These are phyloP conservation scores for Equus quagga DNA, from an alignment of 2,113 vertebrate species.

Conservation along the genomic window DNA sequence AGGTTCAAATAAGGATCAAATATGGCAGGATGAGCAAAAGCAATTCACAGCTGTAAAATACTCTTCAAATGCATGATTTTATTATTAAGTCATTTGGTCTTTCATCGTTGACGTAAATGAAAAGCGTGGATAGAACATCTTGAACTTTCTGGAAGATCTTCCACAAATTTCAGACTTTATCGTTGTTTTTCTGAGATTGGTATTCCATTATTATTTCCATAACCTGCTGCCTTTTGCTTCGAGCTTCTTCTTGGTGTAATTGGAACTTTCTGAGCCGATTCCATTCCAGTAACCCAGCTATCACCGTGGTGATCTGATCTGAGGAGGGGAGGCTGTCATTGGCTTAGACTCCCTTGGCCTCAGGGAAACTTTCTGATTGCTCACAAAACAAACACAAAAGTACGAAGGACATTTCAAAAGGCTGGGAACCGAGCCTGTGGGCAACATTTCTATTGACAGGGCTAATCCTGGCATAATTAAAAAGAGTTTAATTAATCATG, in stretches of 20 bases:
- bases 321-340: neutral
- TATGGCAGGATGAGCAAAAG: neutral
- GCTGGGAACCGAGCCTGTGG: conserved; percentile 12
- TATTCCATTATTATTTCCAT: neutral
- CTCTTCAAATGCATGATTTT: neutral
- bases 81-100: neutral
- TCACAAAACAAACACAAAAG: conserved; percentile 66
- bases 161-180: neutral
- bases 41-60: neutral
- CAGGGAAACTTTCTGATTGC: conserved; percentile 52
- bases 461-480: conserved; percentile 71
- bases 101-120: neutral
- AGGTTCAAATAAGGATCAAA: conserved; percentile 41
- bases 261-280: conserved; percentile 5
- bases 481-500: conserved; percentile 70
- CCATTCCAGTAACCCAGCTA: neutral
- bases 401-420: conserved; percentile 65
- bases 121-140: neutral
- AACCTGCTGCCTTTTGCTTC: neutral
- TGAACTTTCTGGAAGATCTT: conserved; percentile 5
- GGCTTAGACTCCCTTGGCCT: neutral
- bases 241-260: neutral
- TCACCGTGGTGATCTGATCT: neutral
- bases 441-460: conserved; percentile 61
- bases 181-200: conserved; percentile 18